Percentiles rank a stretch among this genome's conserved stretches.
Evolutionary conservation across 2,113 vertebrate genomes (phyloP).

Genomic region (Neogobius melanostomus): DNA sequence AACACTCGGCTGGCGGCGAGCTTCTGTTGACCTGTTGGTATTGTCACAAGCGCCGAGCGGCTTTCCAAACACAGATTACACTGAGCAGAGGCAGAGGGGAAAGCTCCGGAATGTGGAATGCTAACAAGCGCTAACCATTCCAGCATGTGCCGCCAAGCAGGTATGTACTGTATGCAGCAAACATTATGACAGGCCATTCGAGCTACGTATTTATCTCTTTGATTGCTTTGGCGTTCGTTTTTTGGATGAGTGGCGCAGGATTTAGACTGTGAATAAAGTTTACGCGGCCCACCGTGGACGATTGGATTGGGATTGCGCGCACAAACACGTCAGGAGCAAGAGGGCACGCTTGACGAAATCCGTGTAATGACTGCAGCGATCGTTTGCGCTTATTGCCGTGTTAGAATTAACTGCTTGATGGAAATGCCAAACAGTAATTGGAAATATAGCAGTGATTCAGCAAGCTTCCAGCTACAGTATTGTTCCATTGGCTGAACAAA

Average conservation of each 20-base stretch:
- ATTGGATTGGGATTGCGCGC: conserved; percentile 56
- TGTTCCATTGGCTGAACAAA: too few relatives aligned
- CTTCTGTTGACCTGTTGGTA: conserved; percentile 26
- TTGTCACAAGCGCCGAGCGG: conserved; percentile 12
- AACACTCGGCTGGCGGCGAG: conserved; percentile 24
- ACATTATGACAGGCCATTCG: neutral
- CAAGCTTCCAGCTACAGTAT: neutral
- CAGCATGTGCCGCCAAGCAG: neutral
- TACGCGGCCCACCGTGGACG: conserved; percentile 61
- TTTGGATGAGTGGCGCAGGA: conserved; percentile 34
- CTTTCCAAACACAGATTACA: neutral
- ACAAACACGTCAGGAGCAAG: conserved; percentile 9
- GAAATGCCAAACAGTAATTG: neutral
- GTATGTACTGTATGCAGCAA: conserved; percentile 1
- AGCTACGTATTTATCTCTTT: conserved; percentile 11
- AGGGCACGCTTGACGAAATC: neutral
- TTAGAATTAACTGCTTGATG: neutral
- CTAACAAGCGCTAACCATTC: neutral
- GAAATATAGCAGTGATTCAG: neutral
- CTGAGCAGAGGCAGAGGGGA: neutral
- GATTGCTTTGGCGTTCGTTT: conserved; percentile 12
- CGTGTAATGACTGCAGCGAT: neutral
- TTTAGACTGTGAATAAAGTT: conserved; percentile 62
- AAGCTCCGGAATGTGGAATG: conserved; percentile 4
- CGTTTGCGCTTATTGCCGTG: neutral